Evolutionary conservation across 2,888 invertebrate genomes (phyloP), one percentile per base, ranked within the genome.

Genomic region (Caradrina kadenii): DNA sequence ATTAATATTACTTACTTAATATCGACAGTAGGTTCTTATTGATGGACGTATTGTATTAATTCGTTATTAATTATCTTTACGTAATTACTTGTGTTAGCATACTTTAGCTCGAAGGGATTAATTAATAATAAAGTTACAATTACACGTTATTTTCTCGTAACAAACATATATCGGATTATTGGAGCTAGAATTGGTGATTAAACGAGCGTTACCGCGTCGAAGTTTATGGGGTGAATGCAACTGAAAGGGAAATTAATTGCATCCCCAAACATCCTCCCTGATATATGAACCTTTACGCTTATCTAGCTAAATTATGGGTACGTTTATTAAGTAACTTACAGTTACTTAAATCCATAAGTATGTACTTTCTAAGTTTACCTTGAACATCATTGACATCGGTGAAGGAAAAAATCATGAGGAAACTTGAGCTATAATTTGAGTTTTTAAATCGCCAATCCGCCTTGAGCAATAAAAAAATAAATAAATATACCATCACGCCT

Each of bases 151-250:
- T 73, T 35, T 42, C 11, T 3, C 22, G 0, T 8, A 31, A 42
- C 15, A 45, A 26, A 54, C 35, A 13, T 7, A 22, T n/a, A 21
- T 11, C 17, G 31, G 10, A 5, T 49, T 48, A 59, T 50, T 53
- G 42, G n/a, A 31, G 31, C 42, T 39, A 45, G 26, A 63, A 69
- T 54, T 17, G 53, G 42, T 31, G 76, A 76, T 52, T 54, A 54
- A 39, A 50, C 45, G 26, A 50, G 48, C 50, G 15, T 55, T 50
- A 35, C 48, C 63, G 63, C 54, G 69, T 59, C 45, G n/a, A 72
- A 59, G 54, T 63, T 76, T 76, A 74, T 74, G 73, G 76, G 10
- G 70, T 63, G 70, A 48, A 76, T 76, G 58, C 63, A 76, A 69
- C 70, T 69, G 70, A 55, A 55, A 70, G 8, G 45, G 8, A 26